These are phyloP conservation scores for Phania funesta DNA, from an alignment of 2,888 invertebrate genomes.

Conservation along the genomic window DNA sequence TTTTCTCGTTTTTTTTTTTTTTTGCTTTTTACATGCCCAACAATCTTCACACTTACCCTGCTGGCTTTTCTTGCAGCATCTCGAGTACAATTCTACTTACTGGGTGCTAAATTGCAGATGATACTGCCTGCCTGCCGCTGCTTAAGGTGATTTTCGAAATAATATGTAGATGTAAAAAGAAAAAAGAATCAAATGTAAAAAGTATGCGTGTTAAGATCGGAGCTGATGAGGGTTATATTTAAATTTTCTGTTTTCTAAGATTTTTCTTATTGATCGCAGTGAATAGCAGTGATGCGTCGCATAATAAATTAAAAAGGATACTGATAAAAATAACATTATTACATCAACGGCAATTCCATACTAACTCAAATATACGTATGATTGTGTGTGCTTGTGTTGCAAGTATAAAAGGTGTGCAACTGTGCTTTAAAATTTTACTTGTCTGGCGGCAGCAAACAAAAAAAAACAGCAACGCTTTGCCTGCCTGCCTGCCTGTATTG, in stretches of 20 bases:
- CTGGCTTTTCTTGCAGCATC: conserved; percentile 50
- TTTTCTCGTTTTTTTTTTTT: conserved; percentile 14
- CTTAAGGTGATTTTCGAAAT: conserved; percentile 12
- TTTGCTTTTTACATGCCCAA: conserved; percentile 1
- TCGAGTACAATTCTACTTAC: conserved; percentile 32
- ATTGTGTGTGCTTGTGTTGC: not conserved
- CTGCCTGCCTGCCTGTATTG: conserved; percentile 15
- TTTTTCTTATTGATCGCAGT: conserved; percentile 39
- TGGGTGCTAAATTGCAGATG: conserved; percentile 42
- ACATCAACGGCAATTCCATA: conserved; percentile 29
- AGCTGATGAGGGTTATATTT: conserved; percentile 66
- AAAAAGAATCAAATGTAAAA: conserved; percentile 49
- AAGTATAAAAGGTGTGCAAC: conserved; percentile 44
- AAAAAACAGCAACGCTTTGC: conserved; percentile 5
- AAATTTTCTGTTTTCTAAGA: conserved; percentile 49
- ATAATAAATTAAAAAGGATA: conserved; percentile 52
- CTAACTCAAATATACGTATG: not conserved
- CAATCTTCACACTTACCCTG: conserved; percentile 65
- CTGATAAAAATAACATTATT: conserved; percentile 48
- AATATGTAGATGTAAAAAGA: conserved; percentile 1
- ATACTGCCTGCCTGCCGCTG: conserved; percentile 25
- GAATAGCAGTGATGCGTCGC: conserved; percentile 42
- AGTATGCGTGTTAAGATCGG: conserved; percentile 64
- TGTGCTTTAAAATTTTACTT: not conserved
- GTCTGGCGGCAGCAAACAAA: conserved; percentile 15